phyloP scores from a whole-genome alignment of 2,888 invertebrate species.

The Dioctria rufipes region DNA sequence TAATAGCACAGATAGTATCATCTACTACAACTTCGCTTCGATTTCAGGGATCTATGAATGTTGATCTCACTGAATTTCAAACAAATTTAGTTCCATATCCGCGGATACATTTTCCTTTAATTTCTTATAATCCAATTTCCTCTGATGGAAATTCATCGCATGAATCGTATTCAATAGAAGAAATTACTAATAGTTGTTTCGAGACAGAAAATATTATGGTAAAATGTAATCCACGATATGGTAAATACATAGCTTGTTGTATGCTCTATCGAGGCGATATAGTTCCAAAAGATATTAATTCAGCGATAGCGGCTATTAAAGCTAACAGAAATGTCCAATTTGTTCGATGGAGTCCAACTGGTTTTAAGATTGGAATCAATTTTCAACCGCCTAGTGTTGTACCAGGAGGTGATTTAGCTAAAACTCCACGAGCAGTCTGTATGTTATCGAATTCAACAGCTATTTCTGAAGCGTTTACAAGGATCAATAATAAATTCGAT shows the following conservation, averaged over 20 bases:
- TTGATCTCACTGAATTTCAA: slow-evolving; percentile 91
- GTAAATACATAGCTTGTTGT: slow-evolving; percentile 77
- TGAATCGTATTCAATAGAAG: slow-evolving; percentile 72
- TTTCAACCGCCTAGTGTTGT: slow-evolving; percentile 87
- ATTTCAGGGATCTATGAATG: slow-evolving; percentile 91
- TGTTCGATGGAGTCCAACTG: slow-evolving; percentile 96
- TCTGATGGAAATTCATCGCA: slow-evolving; percentile 27
- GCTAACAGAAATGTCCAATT: slow-evolving; percentile 68
- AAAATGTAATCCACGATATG: slow-evolving; percentile 86
- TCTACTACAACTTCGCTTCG: slow-evolving; percentile 91
- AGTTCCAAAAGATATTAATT: slow-evolving; percentile 81
- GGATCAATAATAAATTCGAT: slow-evolving; percentile 91
- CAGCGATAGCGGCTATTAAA: slow-evolving; percentile 81
- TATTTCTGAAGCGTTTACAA: slow-evolving; percentile 87
- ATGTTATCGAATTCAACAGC: slow-evolving; percentile 92
- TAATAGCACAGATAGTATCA: slow-evolving; percentile 88
- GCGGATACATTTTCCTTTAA: slow-evolving; percentile 66
- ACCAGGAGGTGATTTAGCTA: slow-evolving; percentile 84
- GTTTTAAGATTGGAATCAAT: slow-evolving; percentile 91
- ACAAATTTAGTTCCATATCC: slow-evolving; percentile 73
- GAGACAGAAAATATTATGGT: slow-evolving; percentile 93
- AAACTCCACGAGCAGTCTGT: slow-evolving; percentile 89
- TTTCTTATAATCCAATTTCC: slow-evolving; percentile 64
- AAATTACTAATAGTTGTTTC: slow-evolving; percentile 91
- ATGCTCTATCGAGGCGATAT: slow-evolving; percentile 87